phyloP scores from a whole-genome alignment of 2,797 vertebrate genomes.

The Glossophaga mutica region DNA sequence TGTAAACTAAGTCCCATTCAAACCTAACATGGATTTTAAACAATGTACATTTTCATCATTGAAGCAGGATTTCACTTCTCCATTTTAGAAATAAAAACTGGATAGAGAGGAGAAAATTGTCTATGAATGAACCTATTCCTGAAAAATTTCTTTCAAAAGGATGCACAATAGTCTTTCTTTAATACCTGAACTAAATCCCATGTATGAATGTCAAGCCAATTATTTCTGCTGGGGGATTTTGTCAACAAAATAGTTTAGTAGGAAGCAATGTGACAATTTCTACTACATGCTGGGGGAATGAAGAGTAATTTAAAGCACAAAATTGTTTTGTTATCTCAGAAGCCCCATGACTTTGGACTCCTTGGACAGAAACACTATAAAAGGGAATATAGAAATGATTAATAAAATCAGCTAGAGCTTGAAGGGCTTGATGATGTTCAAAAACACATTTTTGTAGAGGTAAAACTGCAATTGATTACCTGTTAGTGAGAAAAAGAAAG shows the following conservation, averaged over 20 bases:
- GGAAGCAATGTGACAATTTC: constrained; percentile 43
- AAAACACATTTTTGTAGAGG: not conserved
- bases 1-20: constrained; percentile 38
- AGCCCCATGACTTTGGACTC: not conserved
- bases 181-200: constrained; percentile 40
- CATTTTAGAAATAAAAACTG: constrained; percentile 48
- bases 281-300: not conserved
- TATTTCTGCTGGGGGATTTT: constrained; percentile 51
- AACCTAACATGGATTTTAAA: constrained; percentile 27
- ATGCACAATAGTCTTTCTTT: not conserved
- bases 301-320: constrained; percentile 28
- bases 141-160: constrained; percentile 58
- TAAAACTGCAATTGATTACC: not conserved
- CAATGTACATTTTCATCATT: constrained; percentile 10
- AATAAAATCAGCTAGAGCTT: not conserved
- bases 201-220: constrained; percentile 44
- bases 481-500: not conserved
- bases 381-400: constrained; percentile 23
- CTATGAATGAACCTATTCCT: constrained; percentile 45
- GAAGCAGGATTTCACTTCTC: constrained; percentile 1
- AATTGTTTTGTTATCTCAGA: constrained; percentile 49
- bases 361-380: not conserved
- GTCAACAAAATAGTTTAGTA: constrained; percentile 54
- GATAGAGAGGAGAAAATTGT: constrained; percentile 42
- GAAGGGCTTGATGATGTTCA: not conserved